phyloP scores from a whole-genome alignment of 1,140 invertebrate genomes.

The Lucilia sericata region DNA sequence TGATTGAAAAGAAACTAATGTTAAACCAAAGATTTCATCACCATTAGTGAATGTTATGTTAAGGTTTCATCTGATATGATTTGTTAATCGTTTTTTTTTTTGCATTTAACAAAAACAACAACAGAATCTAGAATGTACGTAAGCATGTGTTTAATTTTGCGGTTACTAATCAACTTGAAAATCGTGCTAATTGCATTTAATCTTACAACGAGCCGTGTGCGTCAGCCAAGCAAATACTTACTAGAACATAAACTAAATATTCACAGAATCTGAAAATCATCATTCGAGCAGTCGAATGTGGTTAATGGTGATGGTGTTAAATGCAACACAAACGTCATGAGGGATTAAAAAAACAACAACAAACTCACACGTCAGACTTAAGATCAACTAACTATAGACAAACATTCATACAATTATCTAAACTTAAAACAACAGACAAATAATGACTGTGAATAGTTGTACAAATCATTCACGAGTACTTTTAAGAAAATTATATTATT shows the following conservation, averaged over 20 bases:
- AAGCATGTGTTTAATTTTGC: neutral
- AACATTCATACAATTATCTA: neutral
- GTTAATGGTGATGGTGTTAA: too few species aligned
- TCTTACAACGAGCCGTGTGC: neutral
- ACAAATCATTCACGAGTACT: neutral
- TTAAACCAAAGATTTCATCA: too few species aligned
- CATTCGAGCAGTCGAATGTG: neutral
- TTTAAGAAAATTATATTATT: too few species aligned
- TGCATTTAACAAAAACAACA: neutral
- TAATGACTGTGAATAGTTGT: neutral
- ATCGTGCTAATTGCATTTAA: constrained; percentile 16
- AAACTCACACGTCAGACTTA: neutral
- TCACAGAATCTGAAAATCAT: neutral
- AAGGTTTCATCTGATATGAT: too few species aligned
- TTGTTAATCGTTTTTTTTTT: neutral
- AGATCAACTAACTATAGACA: neutral
- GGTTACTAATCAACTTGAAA: constrained; percentile 13
- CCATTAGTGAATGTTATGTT: too few species aligned
- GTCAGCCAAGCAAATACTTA: neutral
- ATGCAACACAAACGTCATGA: neutral
- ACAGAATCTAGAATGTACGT: neutral
- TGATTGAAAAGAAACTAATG: too few species aligned
- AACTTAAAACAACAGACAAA: neutral
- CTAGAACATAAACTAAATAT: neutral
- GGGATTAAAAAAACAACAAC: neutral